Evolutionary conservation across 2,888 invertebrate genomes (phyloP).

Genomic region (Epinotia brunnichana): DNA sequence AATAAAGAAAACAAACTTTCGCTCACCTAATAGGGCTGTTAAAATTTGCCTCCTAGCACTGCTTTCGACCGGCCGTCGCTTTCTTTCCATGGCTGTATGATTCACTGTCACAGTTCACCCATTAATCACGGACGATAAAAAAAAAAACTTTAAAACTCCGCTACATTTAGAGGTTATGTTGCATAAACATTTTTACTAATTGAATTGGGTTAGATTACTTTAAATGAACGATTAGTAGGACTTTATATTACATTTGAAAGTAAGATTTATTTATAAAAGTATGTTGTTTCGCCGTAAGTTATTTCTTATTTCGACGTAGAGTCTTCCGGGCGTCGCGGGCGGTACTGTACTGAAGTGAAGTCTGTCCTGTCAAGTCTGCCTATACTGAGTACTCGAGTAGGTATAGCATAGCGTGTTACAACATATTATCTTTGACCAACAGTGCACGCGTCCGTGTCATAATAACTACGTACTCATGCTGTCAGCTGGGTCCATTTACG

Average conservation of each 20-base stretch:
- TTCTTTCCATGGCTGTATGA: slow-evolving; percentile 56
- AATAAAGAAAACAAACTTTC: slow-evolving; percentile 38
- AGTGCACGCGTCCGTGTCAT: background rate
- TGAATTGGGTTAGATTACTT: background rate
- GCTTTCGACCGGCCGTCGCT: slow-evolving; percentile 52
- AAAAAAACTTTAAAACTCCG: too few relatives aligned
- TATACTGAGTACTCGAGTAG: background rate
- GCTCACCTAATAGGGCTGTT: slow-evolving; percentile 68
- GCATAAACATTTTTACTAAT: slow-evolving; percentile 34
- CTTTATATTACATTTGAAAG: slow-evolving; percentile 6
- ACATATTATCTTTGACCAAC: slow-evolving; percentile 4
- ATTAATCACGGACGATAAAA: slow-evolving; percentile 16
- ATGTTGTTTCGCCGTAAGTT: slow-evolving; percentile 4
- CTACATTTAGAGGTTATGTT: slow-evolving; percentile 41
- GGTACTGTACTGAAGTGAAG: background rate
- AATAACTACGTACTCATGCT: background rate
- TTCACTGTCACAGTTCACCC: slow-evolving; percentile 17
- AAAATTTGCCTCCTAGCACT: slow-evolving; percentile 63
- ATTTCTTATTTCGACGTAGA: slow-evolving; percentile 9
- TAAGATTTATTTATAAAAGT: slow-evolving; percentile 28
- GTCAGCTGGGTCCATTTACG: background rate
- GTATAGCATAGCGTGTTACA: background rate
- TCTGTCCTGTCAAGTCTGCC: background rate
- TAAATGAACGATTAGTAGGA: background rate
- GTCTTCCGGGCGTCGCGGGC: background rate